Conservation (phyloP, 1,140 invertebrate species). For the Ridgeia piscesae region DNA sequence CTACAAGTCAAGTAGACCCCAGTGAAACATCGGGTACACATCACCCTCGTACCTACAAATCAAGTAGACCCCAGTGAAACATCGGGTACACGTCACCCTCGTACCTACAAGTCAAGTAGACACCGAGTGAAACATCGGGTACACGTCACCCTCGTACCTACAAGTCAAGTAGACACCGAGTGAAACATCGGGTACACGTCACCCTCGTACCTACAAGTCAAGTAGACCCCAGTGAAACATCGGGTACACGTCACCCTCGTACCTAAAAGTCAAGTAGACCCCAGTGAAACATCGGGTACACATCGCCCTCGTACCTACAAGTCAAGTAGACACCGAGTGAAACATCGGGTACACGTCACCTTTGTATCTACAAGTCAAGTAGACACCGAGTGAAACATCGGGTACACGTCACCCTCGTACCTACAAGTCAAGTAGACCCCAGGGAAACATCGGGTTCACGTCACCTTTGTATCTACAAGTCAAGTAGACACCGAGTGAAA, state of each 20-base stretch:
- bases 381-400: constrained; percentile 85
- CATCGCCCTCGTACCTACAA: too few relatives aligned
- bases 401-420: constrained; percentile 67
- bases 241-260: constrained; percentile 68
- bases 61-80: constrained; percentile 70
- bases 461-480: too few relatives aligned
- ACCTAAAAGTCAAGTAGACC: constrained; percentile 19
- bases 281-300: not conserved
- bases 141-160: too few relatives aligned
- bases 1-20: too few relatives aligned
- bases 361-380: not conserved
- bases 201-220: not conserved
- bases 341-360: too few relatives aligned
- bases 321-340: too few relatives aligned
- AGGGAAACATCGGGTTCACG: not conserved
- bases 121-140: not conserved
- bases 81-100: constrained; percentile 72
- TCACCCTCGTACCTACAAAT: not conserved
- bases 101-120: constrained; percentile 21
- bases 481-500: too few relatives aligned
- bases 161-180: too few relatives aligned
- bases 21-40: too few relatives aligned
- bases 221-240: constrained; percentile 76
- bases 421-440: constrained; percentile 16
- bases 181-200: too few relatives aligned